Base-by-base conservation (phyloP, 2,888 invertebrate species). In the Andrena marginata region DNA sequence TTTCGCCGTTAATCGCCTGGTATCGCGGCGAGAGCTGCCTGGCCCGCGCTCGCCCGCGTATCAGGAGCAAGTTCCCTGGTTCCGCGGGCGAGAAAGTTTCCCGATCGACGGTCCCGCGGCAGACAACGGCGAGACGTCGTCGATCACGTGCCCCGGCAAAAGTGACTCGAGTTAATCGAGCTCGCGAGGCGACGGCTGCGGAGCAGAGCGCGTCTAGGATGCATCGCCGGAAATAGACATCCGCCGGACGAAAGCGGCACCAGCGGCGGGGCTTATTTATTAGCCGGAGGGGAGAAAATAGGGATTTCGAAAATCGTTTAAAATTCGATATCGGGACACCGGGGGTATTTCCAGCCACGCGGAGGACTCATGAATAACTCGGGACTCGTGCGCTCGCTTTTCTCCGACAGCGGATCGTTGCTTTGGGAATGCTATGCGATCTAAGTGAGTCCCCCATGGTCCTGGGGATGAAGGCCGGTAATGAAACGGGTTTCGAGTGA, bases 161-260 rank as follows among this genome's bases (percentile, higher is more conserved):
- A 48, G 60, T 60, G 65, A 56, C 29, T 23, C 59, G 8, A n/a
- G 6, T 67, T 62, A 68, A 75, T 70, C 54, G 54, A 70, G 54
- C 42, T 76, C 13, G n/a, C 59, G 33, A 20, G 48, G 56, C 31
- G 56, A 42, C 42, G 42, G 42, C 35, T 23, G 1, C 26, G 26
- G 3, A 54, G n/a, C 16, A 31, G 20, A 10, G 33, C n/a, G n/a
- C 4, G 23, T 23, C 31, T 29, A 68, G 59, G 8, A 7, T 6
- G 33, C 31, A 42, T 6, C 5, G 29, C 62, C 54, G 23, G 31
- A 69, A 70, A 70, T 76, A 76, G 76, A 76, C 29, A 23, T 7
- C 42, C 7, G 54, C 2, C 54, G 56, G 13, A 48, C 54, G 62
- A 70, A 56, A 76, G 48, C 20, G 31, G n/a, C 23, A n/a, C 4